phyloP scores from a whole-genome alignment of 2,797 vertebrate genomes.

The Vipera ursinii region DNA sequence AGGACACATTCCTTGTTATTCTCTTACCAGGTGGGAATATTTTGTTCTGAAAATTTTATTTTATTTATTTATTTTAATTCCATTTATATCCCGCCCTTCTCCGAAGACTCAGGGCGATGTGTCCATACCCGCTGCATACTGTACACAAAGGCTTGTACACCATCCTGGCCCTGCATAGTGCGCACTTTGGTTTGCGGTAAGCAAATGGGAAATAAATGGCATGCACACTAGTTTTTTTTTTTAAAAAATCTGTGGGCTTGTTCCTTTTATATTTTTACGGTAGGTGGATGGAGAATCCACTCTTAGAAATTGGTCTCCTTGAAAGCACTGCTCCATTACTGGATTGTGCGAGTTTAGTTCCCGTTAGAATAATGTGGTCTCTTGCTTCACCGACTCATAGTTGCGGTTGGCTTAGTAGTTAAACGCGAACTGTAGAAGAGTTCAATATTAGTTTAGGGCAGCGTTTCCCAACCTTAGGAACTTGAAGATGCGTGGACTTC shows the following conservation, averaged over 20 bases:
- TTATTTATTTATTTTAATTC: no score
- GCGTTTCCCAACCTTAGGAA: no score
- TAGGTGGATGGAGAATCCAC: conserved; percentile 34
- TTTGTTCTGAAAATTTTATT: neutral
- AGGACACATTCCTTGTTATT: neutral
- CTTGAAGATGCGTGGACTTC: no score
- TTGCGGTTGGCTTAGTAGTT: neutral
- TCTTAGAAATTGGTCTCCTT: neutral
- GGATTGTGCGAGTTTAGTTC: conserved; percentile 22
- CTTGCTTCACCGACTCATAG: conserved; percentile 13
- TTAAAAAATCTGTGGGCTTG: neutral
- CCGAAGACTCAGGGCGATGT: no score
- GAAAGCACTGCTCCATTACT: conserved; percentile 21
- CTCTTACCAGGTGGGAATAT: neutral
- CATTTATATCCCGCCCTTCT: no score
- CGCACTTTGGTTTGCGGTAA: neutral
- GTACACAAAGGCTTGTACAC: neutral
- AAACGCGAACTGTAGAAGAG: no score
- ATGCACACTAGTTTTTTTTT: neutral
- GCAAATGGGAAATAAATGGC: neutral
- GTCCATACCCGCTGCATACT: neutral
- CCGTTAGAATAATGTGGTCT: conserved; percentile 47
- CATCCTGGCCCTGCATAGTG: no score
- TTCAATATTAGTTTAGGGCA: neutral
- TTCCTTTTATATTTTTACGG: conserved; percentile 45